Percentiles rank a stretch among this genome's conserved stretches.
These are phyloP conservation scores for Meiosimyza decipiens DNA, from an alignment of 2,888 invertebrate genomes.

Conservation along the genomic window DNA sequence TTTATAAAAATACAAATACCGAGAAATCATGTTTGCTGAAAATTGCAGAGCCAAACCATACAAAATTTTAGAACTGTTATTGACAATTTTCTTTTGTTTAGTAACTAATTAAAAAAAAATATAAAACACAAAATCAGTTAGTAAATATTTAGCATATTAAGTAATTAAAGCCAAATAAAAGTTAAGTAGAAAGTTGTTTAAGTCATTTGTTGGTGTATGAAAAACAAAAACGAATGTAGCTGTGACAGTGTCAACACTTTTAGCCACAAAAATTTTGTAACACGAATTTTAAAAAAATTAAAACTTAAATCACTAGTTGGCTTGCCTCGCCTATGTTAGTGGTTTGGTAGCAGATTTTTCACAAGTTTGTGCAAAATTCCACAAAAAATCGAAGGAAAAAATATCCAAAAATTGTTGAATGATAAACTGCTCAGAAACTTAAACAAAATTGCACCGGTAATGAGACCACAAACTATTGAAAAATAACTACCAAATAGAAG, in stretches of 20 bases:
- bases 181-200: constrained; percentile 35
- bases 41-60: constrained; percentile 21
- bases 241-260: not conserved
- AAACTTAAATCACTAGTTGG: not conserved
- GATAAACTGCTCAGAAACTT: no score
- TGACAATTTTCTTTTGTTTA: constrained; percentile 24
- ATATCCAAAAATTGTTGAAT: no score
- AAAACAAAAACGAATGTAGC: constrained; percentile 19
- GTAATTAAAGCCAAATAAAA: constrained; percentile 24
- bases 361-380: no score
- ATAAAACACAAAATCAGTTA: constrained; percentile 38
- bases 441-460: no score
- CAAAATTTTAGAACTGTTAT: constrained; percentile 21
- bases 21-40: constrained; percentile 16
- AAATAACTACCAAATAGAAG: no score
- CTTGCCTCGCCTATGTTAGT: no score
- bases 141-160: constrained; percentile 34
- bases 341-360: no score
- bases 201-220: constrained; percentile 30
- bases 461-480: no score
- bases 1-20: constrained; percentile 2
- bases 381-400: no score
- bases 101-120: constrained; percentile 19
- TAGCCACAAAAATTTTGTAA: not conserved
- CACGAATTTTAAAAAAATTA: constrained; percentile 13